phyloP scores from a whole-genome alignment of 2,888 invertebrate species.

The Chironomus tentans region DNA sequence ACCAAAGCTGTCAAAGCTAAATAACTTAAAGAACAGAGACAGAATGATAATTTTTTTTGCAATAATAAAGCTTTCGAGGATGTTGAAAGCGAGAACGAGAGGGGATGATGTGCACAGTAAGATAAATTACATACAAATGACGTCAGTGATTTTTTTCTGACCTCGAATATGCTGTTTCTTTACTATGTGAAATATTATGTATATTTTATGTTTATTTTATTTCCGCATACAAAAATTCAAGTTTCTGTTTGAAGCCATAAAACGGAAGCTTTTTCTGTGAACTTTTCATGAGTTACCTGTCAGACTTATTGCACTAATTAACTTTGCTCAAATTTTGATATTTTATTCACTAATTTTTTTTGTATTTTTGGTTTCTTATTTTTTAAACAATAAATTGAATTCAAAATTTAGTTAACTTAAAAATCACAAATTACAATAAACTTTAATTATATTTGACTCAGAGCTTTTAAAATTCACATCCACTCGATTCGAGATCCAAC shows the following conservation, averaged over 20 bases:
- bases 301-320: neutral
- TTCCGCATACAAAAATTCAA: neutral
- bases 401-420: neutral
- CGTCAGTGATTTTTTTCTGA: slow-evolving; percentile 15
- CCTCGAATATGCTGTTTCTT: neutral
- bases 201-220: neutral
- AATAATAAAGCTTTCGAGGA: neutral
- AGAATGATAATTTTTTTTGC: neutral
- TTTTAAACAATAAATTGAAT: neutral
- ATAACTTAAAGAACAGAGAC: neutral
- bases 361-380: neutral
- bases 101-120: neutral
- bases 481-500: slow-evolving; percentile 17
- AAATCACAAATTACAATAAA: too few species aligned
- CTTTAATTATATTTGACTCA: neutral
- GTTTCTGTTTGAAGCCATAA: neutral
- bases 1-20: too few species aligned
- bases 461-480: slow-evolving; percentile 7
- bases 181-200: neutral
- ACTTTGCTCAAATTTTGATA: neutral
- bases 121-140: slow-evolving; percentile 22
- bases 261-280: neutral
- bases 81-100: slow-evolving; percentile 3
- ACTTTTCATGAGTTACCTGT: neutral
- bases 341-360: neutral